Conservation (phyloP, 2,797 vertebrate genomes). For the Pristis pectinata region DNA sequence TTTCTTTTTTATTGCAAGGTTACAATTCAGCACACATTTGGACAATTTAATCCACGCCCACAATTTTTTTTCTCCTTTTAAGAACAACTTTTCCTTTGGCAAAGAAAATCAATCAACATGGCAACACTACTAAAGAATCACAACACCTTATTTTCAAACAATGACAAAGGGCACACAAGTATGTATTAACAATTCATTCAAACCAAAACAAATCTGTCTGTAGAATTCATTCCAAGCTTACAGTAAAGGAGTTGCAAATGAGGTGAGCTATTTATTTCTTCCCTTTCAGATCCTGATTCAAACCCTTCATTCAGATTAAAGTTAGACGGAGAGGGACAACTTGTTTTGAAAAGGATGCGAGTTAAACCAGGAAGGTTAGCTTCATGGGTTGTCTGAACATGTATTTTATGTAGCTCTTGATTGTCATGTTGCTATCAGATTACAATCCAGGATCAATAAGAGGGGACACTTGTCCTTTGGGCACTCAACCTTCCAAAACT, state of each 20-base stretch:
- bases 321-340: neutral
- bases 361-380: neutral
- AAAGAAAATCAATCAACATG: neutral
- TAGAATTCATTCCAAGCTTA: neutral
- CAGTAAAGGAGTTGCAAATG: neutral
- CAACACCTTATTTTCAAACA: neutral
- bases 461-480: neutral
- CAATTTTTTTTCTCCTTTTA: neutral
- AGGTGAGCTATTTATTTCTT: neutral
- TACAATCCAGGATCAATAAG: neutral
- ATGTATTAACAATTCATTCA: neutral
- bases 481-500: neutral
- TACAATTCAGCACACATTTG: neutral
- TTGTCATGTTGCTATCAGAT: neutral
- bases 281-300: neutral
- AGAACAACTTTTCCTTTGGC: neutral
- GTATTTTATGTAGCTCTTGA: neutral
- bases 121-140: neutral
- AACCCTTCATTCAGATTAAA: neutral
- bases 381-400: neutral
- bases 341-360: neutral
- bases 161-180: neutral
- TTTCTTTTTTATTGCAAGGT: neutral
- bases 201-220: neutral
- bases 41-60: neutral